Percentiles rank a stretch among this genome's conserved stretches.
phyloP scores from a whole-genome alignment of 1,140 invertebrate genomes.

The Octopus sinensis region DNA sequence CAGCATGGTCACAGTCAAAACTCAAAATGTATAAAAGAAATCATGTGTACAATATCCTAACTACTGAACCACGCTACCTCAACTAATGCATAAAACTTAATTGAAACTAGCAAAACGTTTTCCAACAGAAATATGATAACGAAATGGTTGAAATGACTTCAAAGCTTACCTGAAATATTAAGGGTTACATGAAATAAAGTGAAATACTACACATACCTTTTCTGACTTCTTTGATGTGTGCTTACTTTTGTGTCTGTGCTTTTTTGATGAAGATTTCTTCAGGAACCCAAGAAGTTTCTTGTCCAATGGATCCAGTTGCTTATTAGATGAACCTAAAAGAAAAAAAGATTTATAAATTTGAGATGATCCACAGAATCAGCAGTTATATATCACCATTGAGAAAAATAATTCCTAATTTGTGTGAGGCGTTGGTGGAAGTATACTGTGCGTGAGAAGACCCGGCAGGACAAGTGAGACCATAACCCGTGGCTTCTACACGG shows the following conservation, averaged over 20 bases:
- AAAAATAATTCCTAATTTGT: neutral
- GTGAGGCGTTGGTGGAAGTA: neutral
- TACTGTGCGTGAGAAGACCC: neutral
- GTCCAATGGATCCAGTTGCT: neutral
- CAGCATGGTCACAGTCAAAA: too few species aligned
- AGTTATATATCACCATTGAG: neutral
- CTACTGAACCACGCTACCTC: too few species aligned
- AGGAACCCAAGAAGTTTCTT: neutral
- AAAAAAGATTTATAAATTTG: neutral
- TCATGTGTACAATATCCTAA: too few species aligned
- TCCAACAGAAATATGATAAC: too few species aligned
- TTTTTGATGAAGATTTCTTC: neutral
- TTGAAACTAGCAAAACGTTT: neutral
- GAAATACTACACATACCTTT: neutral
- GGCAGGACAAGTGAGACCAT: too few species aligned
- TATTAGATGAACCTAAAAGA: neutral
- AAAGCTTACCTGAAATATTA: neutral
- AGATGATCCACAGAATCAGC: neutral
- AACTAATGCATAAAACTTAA: too few species aligned
- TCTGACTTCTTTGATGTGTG: neutral
- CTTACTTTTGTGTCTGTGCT: constrained; percentile 1
- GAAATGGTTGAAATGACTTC: too few species aligned
- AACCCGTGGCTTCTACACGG: too few species aligned
- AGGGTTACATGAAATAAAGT: neutral
- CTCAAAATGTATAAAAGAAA: too few species aligned